Evolutionary conservation across 2,113 vertebrate genomes (phyloP).

Genomic region (Heptranchias perlo): DNA sequence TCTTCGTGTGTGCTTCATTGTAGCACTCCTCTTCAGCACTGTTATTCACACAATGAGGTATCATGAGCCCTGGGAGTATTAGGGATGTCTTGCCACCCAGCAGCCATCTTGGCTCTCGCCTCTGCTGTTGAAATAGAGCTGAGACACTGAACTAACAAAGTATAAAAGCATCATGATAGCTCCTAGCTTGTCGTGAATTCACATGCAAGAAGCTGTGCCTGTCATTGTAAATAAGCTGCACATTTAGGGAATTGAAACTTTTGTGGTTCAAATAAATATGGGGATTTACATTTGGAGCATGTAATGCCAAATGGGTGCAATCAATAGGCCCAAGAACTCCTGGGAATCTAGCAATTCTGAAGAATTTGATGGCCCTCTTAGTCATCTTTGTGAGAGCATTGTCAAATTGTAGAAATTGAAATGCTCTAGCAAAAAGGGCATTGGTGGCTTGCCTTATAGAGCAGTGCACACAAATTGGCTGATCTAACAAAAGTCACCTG

Average conservation of each 20-base stretch:
- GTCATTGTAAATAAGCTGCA: background rate
- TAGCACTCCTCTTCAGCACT: background rate
- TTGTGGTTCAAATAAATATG: background rate
- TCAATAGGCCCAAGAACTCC: background rate
- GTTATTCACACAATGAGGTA: background rate
- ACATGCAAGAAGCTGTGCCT: background rate
- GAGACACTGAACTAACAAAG: background rate
- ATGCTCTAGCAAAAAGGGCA: background rate
- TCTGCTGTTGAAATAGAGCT: background rate
- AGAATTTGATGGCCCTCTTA: background rate
- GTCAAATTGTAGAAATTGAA: background rate
- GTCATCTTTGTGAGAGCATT: background rate
- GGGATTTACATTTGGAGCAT: background rate
- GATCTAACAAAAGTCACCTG: background rate
- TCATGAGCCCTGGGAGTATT: background rate
- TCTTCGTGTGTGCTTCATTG: background rate
- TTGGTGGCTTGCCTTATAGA: background rate
- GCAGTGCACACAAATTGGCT: background rate
- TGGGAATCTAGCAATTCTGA: background rate
- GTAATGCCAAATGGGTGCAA: background rate
- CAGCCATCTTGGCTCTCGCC: background rate
- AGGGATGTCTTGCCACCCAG: background rate
- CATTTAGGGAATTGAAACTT: background rate
- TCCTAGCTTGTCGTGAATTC: background rate
- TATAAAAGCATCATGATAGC: background rate